These are phyloP conservation scores for Papilio polyxenes DNA, from an alignment of 1,140 invertebrate genomes.

Conservation along the genomic window DNA sequence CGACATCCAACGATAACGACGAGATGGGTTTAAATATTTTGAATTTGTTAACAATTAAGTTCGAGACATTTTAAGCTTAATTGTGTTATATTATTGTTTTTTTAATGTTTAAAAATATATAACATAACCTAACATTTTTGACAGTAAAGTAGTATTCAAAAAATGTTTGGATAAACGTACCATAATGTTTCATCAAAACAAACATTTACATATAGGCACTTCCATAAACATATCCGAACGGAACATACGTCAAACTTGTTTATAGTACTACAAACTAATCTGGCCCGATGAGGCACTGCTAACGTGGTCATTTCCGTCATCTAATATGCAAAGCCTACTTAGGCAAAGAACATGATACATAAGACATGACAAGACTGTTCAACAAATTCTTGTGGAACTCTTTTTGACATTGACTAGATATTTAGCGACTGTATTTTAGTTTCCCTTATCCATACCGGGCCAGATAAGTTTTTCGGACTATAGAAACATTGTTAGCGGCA, in stretches of 20 bases:
- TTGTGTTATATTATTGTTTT: no score
- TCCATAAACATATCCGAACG: slow-evolving; percentile 15
- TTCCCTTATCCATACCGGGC: not conserved
- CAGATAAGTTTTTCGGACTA: not conserved
- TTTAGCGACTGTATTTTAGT: not conserved
- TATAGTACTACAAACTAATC: not conserved
- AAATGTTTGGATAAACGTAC: not conserved
- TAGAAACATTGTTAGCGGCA: not conserved
- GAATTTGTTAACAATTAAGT: no score
- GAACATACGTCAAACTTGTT: not conserved
- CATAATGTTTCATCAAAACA: slow-evolving; percentile 6
- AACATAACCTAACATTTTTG: not conserved
- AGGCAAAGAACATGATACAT: not conserved
- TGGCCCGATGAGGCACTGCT: not conserved
- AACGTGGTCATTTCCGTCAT: not conserved
- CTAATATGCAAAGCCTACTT: not conserved
- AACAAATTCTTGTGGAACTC: not conserved
- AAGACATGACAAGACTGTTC: not conserved
- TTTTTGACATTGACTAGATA: not conserved
- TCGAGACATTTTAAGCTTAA: no score
- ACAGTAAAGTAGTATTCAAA: not conserved
- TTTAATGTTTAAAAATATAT: not conserved
- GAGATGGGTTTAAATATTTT: no score
- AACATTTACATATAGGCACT: not conserved
- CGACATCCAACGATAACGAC: no score